phyloP scores from a whole-genome alignment of 2,797 vertebrate genomes.

The Ciconia nigra region DNA sequence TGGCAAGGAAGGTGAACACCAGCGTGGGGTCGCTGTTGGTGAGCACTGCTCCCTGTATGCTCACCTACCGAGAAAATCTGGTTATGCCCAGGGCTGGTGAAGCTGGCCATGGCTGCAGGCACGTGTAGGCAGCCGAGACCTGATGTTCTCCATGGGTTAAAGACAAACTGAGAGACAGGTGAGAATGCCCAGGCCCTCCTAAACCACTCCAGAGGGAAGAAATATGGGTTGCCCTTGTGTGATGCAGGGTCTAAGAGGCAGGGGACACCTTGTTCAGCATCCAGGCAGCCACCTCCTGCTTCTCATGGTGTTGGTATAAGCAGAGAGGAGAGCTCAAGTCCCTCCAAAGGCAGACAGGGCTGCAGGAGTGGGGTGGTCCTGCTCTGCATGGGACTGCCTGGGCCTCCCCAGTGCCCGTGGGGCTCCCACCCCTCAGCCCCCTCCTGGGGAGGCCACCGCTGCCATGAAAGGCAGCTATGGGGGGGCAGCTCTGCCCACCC shows the following conservation, averaged over 20 bases:
- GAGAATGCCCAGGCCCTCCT: background rate
- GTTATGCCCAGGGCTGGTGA: background rate
- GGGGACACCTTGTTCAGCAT: background rate
- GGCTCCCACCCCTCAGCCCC: background rate
- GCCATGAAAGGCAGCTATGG: background rate
- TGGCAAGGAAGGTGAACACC: slow-evolving; percentile 88
- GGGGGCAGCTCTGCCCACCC: background rate
- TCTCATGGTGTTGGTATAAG: background rate
- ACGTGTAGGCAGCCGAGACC: background rate
- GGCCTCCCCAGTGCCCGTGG: fast-evolving
- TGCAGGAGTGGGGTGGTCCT: background rate
- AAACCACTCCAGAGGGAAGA: background rate
- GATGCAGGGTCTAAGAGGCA: background rate
- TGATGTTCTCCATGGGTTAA: background rate
- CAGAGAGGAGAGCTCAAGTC: background rate
- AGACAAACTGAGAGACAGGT: background rate
- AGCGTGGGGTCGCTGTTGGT: slow-evolving; percentile 89
- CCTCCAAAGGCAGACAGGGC: background rate
- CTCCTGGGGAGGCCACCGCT: background rate
- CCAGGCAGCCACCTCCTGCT: background rate
- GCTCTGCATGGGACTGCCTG: background rate
- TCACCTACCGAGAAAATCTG: slow-evolving; percentile 77
- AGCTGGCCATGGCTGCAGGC: background rate
- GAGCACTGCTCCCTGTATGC: slow-evolving; percentile 87
- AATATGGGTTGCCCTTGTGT: fast-evolving